phyloP scores from a whole-genome alignment of 2,888 invertebrate genomes.

The Clanis bilineata region DNA sequence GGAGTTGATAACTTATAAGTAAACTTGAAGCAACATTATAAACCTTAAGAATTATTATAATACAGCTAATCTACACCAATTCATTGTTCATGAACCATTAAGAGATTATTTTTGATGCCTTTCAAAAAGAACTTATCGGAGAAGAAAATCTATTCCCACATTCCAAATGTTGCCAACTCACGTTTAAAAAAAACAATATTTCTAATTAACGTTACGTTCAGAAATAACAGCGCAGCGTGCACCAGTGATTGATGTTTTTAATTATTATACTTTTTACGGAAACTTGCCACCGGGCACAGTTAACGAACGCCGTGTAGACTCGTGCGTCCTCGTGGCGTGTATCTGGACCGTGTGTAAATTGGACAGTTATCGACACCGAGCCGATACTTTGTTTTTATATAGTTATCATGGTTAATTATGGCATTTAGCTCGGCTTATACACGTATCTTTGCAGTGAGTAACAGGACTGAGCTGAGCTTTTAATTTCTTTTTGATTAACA shows the following conservation, averaged over 20 bases:
- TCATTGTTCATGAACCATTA: not conserved
- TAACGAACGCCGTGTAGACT: not conserved
- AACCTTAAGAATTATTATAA: no score
- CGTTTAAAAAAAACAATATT: not conserved
- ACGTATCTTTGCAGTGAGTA: not conserved
- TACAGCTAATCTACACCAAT: not conserved
- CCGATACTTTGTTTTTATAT: not conserved
- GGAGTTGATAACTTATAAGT: no score
- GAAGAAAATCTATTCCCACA: not conserved
- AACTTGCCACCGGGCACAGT: conserved; percentile 31
- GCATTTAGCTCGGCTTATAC: not conserved
- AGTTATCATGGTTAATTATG: conserved; percentile 7
- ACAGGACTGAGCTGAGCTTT: not conserved
- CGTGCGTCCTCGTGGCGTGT: no score
- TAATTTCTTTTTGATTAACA: no score
- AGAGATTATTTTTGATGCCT: no score
- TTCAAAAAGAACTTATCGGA: no score
- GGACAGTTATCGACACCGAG: conserved; percentile 4
- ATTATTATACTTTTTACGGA: conserved; percentile 53
- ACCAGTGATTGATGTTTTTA: conserved; percentile 40
- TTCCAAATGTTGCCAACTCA: not conserved
- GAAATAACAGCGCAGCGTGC: conserved; percentile 12
- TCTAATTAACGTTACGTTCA: conserved; percentile 12
- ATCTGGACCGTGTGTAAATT: conserved; percentile 1
- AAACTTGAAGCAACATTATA: no score